Evolutionary conservation across 2,113 vertebrate species (phyloP).

Genomic region (Ancistrus triradiatus): DNA sequence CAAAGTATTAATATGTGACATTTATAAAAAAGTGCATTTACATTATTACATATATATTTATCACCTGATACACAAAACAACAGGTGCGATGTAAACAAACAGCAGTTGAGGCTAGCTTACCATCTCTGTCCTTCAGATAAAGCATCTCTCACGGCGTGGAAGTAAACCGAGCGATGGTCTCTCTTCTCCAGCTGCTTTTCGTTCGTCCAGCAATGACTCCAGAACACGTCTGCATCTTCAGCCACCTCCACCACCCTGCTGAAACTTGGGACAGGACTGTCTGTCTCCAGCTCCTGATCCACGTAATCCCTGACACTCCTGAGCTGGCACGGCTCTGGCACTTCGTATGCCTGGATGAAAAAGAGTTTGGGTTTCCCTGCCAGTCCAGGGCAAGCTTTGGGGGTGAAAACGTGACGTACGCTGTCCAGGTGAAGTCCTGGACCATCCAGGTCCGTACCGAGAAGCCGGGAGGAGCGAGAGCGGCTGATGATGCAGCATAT

Average conservation of each 20-base stretch:
- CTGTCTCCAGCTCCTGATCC: constrained; percentile 66
- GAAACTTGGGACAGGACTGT: constrained; percentile 47
- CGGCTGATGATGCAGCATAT: constrained; percentile 83
- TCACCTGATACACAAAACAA: too few relatives aligned
- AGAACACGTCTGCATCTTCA: constrained; percentile 81
- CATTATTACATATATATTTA: too few relatives aligned
- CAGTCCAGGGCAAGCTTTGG: constrained; percentile 70
- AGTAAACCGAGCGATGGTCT: constrained; percentile 69
- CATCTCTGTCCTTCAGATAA: constrained; percentile 65
- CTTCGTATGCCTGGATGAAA: constrained; percentile 84
- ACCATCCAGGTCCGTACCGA: constrained; percentile 66
- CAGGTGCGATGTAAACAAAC: too few relatives aligned
- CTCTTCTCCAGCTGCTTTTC: constrained; percentile 57
- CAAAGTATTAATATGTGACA: too few relatives aligned
- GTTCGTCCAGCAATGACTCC: constrained; percentile 81
- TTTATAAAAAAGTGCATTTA: too few relatives aligned
- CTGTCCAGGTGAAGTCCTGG: constrained; percentile 62
- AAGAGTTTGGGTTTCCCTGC: constrained; percentile 89
- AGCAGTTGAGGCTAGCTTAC: constrained; percentile 63
- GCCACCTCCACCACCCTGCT: constrained; percentile 55
- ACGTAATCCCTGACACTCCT: neutral
- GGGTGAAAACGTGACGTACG: constrained; percentile 71
- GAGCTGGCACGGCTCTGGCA: constrained; percentile 8
- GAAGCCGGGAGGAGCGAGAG: constrained; percentile 60
- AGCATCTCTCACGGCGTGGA: constrained; percentile 67